phyloP scores from a whole-genome alignment of 23 tunicate genomes.

The Phallusia fumigata region DNA sequence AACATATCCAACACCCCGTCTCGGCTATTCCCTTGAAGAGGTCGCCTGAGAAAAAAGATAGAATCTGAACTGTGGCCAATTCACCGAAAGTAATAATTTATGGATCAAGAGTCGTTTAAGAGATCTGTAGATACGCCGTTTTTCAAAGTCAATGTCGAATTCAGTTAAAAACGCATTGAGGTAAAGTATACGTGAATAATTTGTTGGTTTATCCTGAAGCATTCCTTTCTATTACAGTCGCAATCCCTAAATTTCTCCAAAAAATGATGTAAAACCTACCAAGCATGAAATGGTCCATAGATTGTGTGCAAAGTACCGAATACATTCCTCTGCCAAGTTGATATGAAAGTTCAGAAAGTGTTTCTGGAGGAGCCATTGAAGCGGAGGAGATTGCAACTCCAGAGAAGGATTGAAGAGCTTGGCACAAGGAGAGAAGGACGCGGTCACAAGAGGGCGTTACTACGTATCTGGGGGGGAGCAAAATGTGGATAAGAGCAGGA shows the following conservation, averaged over 20 bases:
- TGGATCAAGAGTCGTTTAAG: background rate
- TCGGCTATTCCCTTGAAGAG: constrained; percentile 91
- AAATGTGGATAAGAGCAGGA: no score
- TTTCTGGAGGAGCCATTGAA: constrained; percentile 29
- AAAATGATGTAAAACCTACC: constrained; percentile 34
- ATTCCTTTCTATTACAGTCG: background rate
- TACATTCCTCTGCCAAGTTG: constrained; percentile 82
- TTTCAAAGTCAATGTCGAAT: no score
- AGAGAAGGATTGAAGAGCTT: constrained; percentile 61
- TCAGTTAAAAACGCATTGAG: no score
- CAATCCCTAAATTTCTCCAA: background rate
- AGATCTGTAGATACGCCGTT: no score
- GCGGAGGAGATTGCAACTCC: constrained; percentile 49
- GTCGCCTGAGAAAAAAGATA: constrained; percentile 69
- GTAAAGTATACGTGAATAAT: no score
- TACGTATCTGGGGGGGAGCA: constrained; percentile 43
- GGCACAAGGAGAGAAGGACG: constrained; percentile 78
- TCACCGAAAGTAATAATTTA: no score
- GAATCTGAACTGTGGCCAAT: no score
- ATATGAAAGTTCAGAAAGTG: constrained; percentile 50
- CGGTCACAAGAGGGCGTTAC: constrained; percentile 80
- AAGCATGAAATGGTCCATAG: constrained; percentile 78
- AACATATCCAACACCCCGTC: constrained; percentile 85
- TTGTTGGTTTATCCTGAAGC: no score
- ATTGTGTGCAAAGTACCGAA: constrained; percentile 54